phyloP scores from a whole-genome alignment of 2,888 invertebrate genomes.

The Agrochola litura region DNA sequence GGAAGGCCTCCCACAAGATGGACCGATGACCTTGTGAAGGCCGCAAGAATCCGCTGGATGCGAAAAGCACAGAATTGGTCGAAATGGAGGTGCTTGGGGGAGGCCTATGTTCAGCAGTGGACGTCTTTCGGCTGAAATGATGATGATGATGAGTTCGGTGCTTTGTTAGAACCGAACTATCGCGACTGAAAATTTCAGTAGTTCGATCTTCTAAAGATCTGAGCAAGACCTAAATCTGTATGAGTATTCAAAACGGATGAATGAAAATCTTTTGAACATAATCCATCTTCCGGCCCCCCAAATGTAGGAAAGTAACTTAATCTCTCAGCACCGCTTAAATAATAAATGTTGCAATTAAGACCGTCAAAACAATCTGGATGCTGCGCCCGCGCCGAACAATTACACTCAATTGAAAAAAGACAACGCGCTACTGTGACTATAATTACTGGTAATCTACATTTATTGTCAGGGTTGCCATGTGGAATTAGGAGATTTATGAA shows the following conservation, averaged over 20 bases:
- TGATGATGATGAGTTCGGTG: too few species aligned
- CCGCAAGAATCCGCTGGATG: too few species aligned
- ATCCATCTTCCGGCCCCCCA: not conserved
- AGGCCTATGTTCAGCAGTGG: too few species aligned
- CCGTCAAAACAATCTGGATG: constrained; percentile 46
- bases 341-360: constrained; percentile 34
- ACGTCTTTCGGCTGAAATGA: too few species aligned
- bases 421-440: constrained; percentile 42
- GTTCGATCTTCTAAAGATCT: not conserved
- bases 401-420: constrained; percentile 54
- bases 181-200: too few species aligned
- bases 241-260: not conserved
- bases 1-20: too few species aligned
- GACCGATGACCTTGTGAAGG: too few species aligned
- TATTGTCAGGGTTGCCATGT: constrained; percentile 39
- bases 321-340: not conserved
- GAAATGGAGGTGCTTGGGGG: too few species aligned
- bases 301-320: not conserved
- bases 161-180: too few species aligned
- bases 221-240: not conserved
- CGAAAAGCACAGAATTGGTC: too few species aligned
- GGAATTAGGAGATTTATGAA: not conserved
- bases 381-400: constrained; percentile 37
- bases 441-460: constrained; percentile 42
- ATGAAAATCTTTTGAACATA: not conserved